Evolutionary conservation across 2,113 vertebrate genomes (phyloP).

Genomic region (Perca flavescens): DNA sequence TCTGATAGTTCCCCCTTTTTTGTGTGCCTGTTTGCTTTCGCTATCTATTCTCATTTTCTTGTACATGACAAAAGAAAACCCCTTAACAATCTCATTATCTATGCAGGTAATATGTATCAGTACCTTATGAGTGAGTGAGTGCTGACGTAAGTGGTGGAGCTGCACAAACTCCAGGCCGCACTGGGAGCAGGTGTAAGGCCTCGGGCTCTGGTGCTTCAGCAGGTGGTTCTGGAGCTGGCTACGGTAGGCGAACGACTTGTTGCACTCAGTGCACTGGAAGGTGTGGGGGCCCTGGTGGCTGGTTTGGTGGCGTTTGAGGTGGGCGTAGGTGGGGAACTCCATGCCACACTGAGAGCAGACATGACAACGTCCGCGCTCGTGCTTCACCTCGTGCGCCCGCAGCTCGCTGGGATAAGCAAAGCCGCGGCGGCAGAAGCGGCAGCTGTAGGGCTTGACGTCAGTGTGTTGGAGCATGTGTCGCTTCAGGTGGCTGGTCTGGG

Average conservation of each 20-base stretch:
- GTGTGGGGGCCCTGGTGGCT: slow-evolving; percentile 97
- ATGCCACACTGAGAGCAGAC: slow-evolving; percentile 95
- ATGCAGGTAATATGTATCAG: slow-evolving; percentile 23
- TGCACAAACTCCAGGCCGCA: slow-evolving; percentile 98
- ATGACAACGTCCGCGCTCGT: slow-evolving; percentile 94
- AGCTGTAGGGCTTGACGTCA: slow-evolving; percentile 97
- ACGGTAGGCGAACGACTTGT: slow-evolving; percentile 96
- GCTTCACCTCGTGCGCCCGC: slow-evolving; percentile 95
- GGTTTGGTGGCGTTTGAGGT: slow-evolving; percentile 95
- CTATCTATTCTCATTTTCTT: slow-evolving; percentile 3
- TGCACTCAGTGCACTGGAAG: slow-evolving; percentile 96
- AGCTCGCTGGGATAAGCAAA: slow-evolving; percentile 99
- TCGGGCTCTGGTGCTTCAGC: slow-evolving; percentile 95
- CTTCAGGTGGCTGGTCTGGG: slow-evolving; percentile 99
- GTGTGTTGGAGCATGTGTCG: slow-evolving; percentile 98
- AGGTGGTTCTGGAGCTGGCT: slow-evolving; percentile 98
- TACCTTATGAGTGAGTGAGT: slow-evolving; percentile 94
- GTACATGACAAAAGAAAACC: not conserved
- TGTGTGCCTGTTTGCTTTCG: not conserved
- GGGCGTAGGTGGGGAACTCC: slow-evolving; percentile 97
- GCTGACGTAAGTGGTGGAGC: slow-evolving; percentile 97
- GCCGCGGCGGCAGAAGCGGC: slow-evolving; percentile 94
- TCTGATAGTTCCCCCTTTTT: not conserved
- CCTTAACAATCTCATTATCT: not conserved
- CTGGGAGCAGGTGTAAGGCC: slow-evolving; percentile 96